Evolutionary conservation across 2,888 invertebrate species (phyloP), one percentile per base, ranked within the genome.

Genomic region (Drosophila koepferae): DNA sequence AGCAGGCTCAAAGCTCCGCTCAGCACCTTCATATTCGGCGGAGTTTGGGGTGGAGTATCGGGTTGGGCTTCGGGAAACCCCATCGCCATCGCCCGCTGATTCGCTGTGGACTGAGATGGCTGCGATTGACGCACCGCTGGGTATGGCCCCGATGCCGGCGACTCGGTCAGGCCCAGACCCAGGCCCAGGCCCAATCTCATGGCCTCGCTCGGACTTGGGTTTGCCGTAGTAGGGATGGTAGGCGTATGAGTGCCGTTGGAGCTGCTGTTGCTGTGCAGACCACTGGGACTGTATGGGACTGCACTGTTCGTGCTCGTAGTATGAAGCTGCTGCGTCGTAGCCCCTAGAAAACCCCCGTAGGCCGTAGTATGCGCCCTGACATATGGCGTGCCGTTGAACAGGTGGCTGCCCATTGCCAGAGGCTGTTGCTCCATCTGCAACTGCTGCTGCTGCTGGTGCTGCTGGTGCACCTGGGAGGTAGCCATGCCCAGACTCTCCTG

Each of bases 31-130:
- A 98, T 97, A 94, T 97, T 98, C 92, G 98, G 98, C 81, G 98
- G 98, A 81, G 98, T 98, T 94, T 98, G 98, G 41, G 98, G 98
- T 85, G 98, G 98, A 77, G 98, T 98, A 94, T 98, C 98, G 87
- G 93, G 95, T 92, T 96, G 96, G 93, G 97, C 96, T 94, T 97
- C 96, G 92, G 97, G 96, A 94, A 97, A 97, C 92, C 97, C 96
- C 93, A 96, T 95, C 93, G 87, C 91, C 90, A 96, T 95, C 93
- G 89, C 91, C 91, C 91, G 86, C 80, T 92, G 93, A 86, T 80
- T 91, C 86, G 88, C 90, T 82, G 84, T 90, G 78, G 91, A 91
- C 65, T 89, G 89, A 75, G 90, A 90, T 73, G 76, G 91, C 67
- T 86, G 90, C 72, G 63, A 46, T 44, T 76, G 80, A 44, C 72